Conservation (phyloP, 2,113 vertebrate species). For the Eurypyga helias region DNA sequence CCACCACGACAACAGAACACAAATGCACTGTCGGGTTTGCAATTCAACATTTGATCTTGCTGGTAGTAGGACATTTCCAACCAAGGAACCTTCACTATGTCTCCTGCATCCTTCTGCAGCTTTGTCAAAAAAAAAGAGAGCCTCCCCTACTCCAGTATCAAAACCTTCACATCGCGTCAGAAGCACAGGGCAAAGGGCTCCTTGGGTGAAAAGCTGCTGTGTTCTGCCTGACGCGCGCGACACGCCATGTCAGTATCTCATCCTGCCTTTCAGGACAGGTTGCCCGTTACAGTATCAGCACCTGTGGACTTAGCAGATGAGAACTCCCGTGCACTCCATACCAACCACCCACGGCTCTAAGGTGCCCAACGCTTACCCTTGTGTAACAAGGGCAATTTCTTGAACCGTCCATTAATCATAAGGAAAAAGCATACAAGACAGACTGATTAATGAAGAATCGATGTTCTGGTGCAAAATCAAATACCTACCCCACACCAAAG, state of each 20-base stretch:
- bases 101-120: neutral
- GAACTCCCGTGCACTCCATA: neutral
- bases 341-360: neutral
- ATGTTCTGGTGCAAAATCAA: neutral
- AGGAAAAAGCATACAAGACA: neutral
- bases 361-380: neutral
- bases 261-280: neutral
- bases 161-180: neutral
- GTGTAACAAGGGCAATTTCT: neutral
- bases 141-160: neutral
- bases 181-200: neutral
- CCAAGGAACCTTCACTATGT: neutral
- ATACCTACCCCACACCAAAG: neutral
- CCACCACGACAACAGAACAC: neutral
- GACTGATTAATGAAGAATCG: neutral
- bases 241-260: neutral
- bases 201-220: neutral
- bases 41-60: neutral
- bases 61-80: neutral
- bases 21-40: neutral
- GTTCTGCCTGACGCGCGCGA: neutral
- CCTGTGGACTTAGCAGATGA: neutral
- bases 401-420: neutral
- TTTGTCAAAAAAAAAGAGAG: neutral
- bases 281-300: neutral